Conservation (phyloP, 2,888 invertebrate genomes). For the Odontothrips loti region DNA sequence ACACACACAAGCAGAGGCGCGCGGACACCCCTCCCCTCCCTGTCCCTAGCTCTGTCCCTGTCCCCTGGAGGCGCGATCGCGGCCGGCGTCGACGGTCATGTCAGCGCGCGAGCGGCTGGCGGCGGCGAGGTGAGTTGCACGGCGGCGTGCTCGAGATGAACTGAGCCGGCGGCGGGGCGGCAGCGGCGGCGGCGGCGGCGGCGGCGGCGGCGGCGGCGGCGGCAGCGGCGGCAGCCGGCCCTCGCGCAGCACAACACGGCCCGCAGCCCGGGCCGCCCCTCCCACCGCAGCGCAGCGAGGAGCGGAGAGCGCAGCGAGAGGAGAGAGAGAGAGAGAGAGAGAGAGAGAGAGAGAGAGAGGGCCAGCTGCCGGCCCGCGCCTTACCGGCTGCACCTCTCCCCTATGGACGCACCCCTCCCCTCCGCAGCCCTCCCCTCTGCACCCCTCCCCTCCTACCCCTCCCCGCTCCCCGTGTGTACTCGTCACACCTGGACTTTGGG, state of each 20-base stretch:
- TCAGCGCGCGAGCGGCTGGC: background rate
- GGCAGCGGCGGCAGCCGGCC: background rate
- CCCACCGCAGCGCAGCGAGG: background rate
- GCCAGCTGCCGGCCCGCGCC: background rate
- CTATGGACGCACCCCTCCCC: background rate
- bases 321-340: background rate
- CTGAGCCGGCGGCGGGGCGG: background rate
- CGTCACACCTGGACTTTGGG: too few relatives aligned
- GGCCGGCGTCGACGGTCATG: background rate
- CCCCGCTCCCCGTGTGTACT: background rate
- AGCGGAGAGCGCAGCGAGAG: background rate
- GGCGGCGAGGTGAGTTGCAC: background rate
- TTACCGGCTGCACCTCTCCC: conserved; percentile 13
- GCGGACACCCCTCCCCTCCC: too few relatives aligned
- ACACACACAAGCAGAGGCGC: too few relatives aligned
- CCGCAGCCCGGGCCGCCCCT: too few relatives aligned
- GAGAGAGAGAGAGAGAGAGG: background rate
- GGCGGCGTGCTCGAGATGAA: background rate
- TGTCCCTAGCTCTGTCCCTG: too few relatives aligned
- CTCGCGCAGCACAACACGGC: background rate
- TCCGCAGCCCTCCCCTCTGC: background rate
- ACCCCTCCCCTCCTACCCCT: background rate
- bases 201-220: background rate
- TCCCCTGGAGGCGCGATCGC: background rate
- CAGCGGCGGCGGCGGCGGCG: background rate